Evolutionary conservation across 1,140 invertebrate species (phyloP).

Genomic region (Fopius arisanus): DNA sequence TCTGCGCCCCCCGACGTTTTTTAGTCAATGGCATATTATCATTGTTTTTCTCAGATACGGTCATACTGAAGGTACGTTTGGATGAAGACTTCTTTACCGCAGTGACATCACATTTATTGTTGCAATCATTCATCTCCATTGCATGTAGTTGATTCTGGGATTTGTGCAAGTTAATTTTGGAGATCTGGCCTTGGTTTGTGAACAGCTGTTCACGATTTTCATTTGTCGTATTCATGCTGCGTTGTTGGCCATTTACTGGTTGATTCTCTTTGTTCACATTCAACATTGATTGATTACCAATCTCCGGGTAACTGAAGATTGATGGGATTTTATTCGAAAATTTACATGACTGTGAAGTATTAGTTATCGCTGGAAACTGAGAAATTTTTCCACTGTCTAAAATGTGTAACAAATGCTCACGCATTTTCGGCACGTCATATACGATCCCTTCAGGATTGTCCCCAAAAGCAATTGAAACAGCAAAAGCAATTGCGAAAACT

Average conservation of each 20-base stretch:
- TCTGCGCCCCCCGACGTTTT: too few species aligned
- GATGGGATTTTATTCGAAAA: not conserved
- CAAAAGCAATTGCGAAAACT: constrained; percentile 12
- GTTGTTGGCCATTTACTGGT: not conserved
- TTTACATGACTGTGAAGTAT: not conserved
- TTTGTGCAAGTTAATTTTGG: too few species aligned
- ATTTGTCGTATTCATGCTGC: too few species aligned
- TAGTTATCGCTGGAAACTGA: not conserved
- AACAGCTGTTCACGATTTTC: too few species aligned
- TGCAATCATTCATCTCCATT: not conserved
- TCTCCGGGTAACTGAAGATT: not conserved
- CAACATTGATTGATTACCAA: not conserved
- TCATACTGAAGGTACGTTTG: too few species aligned
- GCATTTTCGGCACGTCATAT: not conserved
- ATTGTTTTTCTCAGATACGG: too few species aligned
- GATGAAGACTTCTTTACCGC: too few species aligned
- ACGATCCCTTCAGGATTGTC: not conserved
- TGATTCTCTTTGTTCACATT: not conserved
- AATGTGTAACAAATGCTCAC: not conserved
- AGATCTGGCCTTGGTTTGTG: too few species aligned
- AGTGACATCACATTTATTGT: too few species aligned
- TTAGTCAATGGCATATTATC: too few species aligned
- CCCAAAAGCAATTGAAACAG: not conserved
- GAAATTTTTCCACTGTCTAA: not conserved
- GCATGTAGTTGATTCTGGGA: too few species aligned